Base-by-base conservation (phyloP, 2,888 invertebrate species). In the Perdita meconis region DNA sequence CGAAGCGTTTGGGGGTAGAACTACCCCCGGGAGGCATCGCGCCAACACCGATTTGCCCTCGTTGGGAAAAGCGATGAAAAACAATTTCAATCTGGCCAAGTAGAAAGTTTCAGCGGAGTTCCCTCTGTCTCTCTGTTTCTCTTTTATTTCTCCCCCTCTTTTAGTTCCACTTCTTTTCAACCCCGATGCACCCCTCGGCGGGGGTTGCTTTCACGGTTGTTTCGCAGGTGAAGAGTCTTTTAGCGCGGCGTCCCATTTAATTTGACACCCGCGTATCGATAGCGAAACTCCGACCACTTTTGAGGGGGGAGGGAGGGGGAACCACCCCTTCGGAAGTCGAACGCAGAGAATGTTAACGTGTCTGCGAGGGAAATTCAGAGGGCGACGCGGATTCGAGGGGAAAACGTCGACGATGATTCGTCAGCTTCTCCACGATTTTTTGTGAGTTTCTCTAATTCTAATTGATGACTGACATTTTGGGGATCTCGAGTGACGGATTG, bases 61-160 rank as follows among this genome's bases (percentile, higher is more conserved):
- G 69, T 66, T 42, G 64, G 47, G 50, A 64, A n/a, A 66, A 57
- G 34, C 79, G 67, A 80, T 71, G 81, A 87, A 85, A 86, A 86
- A 86, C 83, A 83, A 82, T 85, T 85, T 85, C 87, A 86, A 87
- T 87, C 86, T 80, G 80, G 76, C 81, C 51, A 78, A 87, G 86
- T 85, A 80, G 79, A 74, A 87, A 87, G 84, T 87, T 87, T 78
- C 68, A 63, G 64, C 67, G 26, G 56, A 66, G 26, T 59, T 69
- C 50, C 68, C 30, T 66, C 67, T 77, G 38, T 78, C 78, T 63
- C 50, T 38, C 57, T 55, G 34, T 72, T 61, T 34, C 59, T 42
- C 36, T 51, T 78, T 78, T 72, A 72, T 76, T 71, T 68, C 64
- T 68, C 71, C 34, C 61, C 66, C 68, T 26, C 67, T 67, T 59